Percentiles rank a stretch among this genome's conserved stretches.
Evolutionary conservation across 2,113 vertebrate genomes (phyloP).

Genomic region (Aix galericulata): DNA sequence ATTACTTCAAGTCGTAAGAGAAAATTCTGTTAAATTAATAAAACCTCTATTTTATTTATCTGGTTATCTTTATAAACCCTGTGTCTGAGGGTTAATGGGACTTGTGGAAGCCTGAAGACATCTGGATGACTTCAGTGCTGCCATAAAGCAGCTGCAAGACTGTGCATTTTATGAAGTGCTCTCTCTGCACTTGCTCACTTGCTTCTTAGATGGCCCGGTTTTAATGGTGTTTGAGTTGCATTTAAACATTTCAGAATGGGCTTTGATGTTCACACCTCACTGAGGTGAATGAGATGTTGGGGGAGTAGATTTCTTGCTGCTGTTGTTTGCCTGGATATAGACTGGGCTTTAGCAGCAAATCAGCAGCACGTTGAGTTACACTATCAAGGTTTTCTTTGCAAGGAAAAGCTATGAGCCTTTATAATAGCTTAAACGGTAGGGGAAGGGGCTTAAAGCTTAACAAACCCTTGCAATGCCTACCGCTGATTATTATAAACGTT

Average conservation of each 20-base stretch:
- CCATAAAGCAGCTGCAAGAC: neutral
- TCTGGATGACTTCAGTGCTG: neutral
- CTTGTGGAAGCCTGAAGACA: neutral
- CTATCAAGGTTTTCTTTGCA: neutral
- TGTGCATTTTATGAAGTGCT: neutral
- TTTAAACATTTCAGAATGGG: neutral
- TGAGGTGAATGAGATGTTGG: neutral
- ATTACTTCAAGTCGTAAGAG: neutral
- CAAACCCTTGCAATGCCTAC: neutral
- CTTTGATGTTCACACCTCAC: neutral
- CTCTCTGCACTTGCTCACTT: neutral
- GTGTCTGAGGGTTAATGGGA: neutral
- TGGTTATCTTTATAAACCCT: neutral
- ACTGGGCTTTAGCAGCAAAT: neutral
- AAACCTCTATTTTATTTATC: neutral
- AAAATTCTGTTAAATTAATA: neutral
- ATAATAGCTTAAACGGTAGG: neutral
- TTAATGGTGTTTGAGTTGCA: neutral
- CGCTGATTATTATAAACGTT: neutral
- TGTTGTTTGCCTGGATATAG: neutral
- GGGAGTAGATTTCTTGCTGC: neutral
- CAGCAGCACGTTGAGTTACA: neutral
- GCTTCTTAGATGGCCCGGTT: neutral
- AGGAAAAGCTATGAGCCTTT: neutral
- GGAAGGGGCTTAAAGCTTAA: neutral